These are phyloP conservation scores for Gobionotothen gibberifrons DNA, from an alignment of 2,797 vertebrate genomes.

Conservation along the genomic window DNA sequence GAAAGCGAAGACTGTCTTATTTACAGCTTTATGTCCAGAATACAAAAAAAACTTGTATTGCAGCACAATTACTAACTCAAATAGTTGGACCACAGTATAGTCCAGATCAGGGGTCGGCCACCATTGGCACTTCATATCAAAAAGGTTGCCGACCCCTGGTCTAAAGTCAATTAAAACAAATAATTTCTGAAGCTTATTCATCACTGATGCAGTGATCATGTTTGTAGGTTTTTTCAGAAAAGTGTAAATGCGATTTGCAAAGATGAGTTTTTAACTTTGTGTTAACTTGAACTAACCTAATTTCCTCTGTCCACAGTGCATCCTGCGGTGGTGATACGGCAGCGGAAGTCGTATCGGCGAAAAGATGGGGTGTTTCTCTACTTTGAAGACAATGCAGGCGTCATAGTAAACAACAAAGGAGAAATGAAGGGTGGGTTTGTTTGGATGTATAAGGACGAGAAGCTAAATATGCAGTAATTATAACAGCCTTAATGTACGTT, in stretches of 20 bases:
- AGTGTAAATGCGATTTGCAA: no score
- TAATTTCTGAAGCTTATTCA: no score
- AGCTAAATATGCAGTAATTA: no score
- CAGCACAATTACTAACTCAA: no score
- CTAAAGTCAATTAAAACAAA: no score
- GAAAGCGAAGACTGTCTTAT: not conserved
- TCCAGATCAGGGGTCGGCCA: no score
- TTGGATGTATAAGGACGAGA: not conserved
- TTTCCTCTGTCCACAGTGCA: slow-evolving; percentile 85
- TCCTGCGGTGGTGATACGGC: slow-evolving; percentile 97
- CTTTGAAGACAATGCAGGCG: slow-evolving; percentile 97
- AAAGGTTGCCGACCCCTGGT: no score
- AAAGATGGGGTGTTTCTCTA: slow-evolving; percentile 98
- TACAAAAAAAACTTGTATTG: not conserved
- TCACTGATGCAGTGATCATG: not conserved
- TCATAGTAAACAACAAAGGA: slow-evolving; percentile 98
- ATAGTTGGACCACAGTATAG: no score
- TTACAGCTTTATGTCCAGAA: not conserved
- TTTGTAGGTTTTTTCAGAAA: not conserved
- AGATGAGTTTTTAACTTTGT: not conserved
- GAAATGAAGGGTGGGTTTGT: slow-evolving; percentile 94
- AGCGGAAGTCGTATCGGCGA: slow-evolving; percentile 96
- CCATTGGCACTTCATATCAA: no score
- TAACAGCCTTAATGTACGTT: not conserved
- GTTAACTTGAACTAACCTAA: rapidly evolving